Evolutionary conservation across 2,113 vertebrate species (phyloP), one percentile per base, ranked within the genome.

Genomic region (Hemichromis elongatus): DNA sequence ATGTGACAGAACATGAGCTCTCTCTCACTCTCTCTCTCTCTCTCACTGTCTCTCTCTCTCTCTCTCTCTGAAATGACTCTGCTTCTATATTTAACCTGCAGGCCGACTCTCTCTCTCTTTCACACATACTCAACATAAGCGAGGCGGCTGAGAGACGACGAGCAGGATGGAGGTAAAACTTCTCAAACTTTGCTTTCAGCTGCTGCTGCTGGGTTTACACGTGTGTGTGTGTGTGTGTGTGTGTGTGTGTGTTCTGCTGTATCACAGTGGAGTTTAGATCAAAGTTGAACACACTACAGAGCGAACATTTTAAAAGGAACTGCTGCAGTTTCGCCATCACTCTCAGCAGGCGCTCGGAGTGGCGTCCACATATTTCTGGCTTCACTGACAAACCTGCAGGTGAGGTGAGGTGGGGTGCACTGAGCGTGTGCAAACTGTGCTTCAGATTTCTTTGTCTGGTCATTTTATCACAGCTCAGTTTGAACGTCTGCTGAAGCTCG

Each of bases 91-190:
- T 93, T 93, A 93, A 90, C 86, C 89, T 52, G 19, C 81, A 59
- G 86, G 79, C 87, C 70, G 63, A 13, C 85, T 53, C 80, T 35
- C 45, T n/a, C 82, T 79, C 85, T 80, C 63, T 53, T 45, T 26
- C 88, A 82, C 90, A 93, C 90, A 80, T 37, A 89, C 87, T 85
- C 77, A 21, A 84, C 93, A 92, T 11, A 91, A 77, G 50, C 63
- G 55, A 83, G 77, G 81, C 79, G 40, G 81, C 83, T 4, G 47
- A 85, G 35, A 53, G 79, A 55, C 86, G 56, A 88, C 66, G 3
- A 68, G 89, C 90, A 90, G 91, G 89, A 94, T 94, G 93, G 92
- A 94, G 93, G 93, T 94, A 94, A 92, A 90, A 68, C 89, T 85
- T 50, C 73, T 79, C 54, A 50, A 47, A 81, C 19, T 63, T 84